Evolutionary conservation across 2,888 invertebrate species (phyloP).

Genomic region (Andricus curvator): DNA sequence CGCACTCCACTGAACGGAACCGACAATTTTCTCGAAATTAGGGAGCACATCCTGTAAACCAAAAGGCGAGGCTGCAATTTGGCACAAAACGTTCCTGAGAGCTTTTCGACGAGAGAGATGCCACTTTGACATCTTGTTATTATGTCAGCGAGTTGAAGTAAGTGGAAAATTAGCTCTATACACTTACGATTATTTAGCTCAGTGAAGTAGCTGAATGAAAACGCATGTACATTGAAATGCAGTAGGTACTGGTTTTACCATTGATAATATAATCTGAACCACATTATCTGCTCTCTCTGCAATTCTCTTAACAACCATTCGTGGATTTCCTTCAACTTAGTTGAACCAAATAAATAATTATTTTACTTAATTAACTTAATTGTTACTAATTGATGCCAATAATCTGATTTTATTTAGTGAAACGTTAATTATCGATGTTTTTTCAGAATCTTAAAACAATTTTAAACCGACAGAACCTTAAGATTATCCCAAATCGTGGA

Average conservation of each 20-base stretch:
- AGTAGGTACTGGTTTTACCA: neutral
- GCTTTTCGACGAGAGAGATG: constrained; percentile 21
- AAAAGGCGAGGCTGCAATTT: constrained; percentile 17
- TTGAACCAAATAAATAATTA: too few relatives aligned
- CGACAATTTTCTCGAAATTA: constrained; percentile 21
- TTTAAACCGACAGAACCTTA: too few relatives aligned
- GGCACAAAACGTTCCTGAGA: constrained; percentile 32
- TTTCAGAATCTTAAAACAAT: too few relatives aligned
- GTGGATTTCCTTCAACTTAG: neutral
- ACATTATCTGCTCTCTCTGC: neutral
- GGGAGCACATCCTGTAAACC: constrained; percentile 31
- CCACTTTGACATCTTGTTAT: constrained; percentile 9
- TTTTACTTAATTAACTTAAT: too few relatives aligned
- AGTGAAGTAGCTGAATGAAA: neutral
- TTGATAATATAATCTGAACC: neutral
- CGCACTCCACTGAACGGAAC: constrained; percentile 30
- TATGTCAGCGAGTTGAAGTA: neutral
- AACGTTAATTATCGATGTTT: too few relatives aligned
- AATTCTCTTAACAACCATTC: neutral
- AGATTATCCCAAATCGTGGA: too few relatives aligned
- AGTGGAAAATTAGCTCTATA: neutral
- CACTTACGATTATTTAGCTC: neutral
- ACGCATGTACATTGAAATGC: neutral
- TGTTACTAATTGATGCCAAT: too few relatives aligned
- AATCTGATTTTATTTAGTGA: too few relatives aligned